Base-by-base conservation (phyloP, 2,888 invertebrate genomes). In the Tridacna gigas region DNA sequence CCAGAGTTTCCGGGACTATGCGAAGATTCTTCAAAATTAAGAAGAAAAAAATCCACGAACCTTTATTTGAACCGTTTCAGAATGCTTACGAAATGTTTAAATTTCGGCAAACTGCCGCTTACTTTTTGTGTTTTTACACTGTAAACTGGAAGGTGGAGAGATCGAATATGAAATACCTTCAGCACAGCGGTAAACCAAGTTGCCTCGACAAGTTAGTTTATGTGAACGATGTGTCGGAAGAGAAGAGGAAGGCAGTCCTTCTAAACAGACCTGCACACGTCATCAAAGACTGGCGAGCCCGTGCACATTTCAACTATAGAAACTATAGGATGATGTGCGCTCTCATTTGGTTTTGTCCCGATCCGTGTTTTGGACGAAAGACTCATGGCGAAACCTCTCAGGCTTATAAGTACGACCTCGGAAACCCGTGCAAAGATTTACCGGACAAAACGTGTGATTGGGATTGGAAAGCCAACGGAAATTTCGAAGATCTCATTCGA, bases 101-200 rank as follows among this genome's bases (percentile, higher is more conserved):
- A 22, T 92, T 83, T 74, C 75, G 91, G 45, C 89, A 89, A 11
- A 90, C 93, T 0, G 93, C 92, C 0, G 83, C 85, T 12, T 93
- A 93, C 80, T 93, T 90, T 88, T 69, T 93, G 89, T 93, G 93
- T 75, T 92, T 91, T 91, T 91, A 88, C 83, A 90, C 93, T 0
- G 81, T 92, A 79, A 76, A 80, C 51, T 74, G 84, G 18, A 82
- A 86, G 13, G 25, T n/a, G 12, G 12, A 45, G 5, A 25, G 51
- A 11, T n/a, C n/a, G 5, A 51, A 71, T 20, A 37, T 61, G 5
- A 63, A 47, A 47, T 9, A 12, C 15, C 28, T 75, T 13, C 71
- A 60, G 20, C 65, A 74, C 37, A 77, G 71, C 12, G 71, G 65
- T 0, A 74, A 73, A 0, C 63, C 67, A 0, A 74, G 79, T 0